phyloP scores from a whole-genome alignment of 2,797 vertebrate species.

The Hyperoplus lanceolatus region DNA sequence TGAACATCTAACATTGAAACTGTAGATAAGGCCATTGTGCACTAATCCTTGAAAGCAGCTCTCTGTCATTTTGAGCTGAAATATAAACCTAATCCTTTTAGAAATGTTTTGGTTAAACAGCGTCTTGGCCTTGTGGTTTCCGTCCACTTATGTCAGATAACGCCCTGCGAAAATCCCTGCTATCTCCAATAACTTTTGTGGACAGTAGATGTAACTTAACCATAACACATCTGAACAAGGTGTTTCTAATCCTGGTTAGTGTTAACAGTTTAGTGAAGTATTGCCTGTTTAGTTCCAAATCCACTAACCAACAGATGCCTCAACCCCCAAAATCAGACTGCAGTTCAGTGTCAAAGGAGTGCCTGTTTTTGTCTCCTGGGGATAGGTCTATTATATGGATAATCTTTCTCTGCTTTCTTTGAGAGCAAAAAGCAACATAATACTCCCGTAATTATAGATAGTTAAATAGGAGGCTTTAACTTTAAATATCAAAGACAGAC shows the following conservation, averaged over 20 bases:
- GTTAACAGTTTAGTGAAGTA: slow-evolving; percentile 19
- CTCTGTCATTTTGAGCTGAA: slow-evolving; percentile 5
- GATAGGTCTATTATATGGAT: slow-evolving; percentile 15
- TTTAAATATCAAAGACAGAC: slow-evolving; percentile 29
- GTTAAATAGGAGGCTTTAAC: slow-evolving; percentile 2
- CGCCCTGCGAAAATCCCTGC: neutral
- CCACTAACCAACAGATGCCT: slow-evolving; percentile 21
- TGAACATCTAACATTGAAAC: neutral
- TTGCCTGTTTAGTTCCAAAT: slow-evolving; percentile 27
- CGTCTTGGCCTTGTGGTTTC: neutral
- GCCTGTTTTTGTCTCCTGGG: slow-evolving; percentile 13
- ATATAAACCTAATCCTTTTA: neutral
- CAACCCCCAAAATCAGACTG: slow-evolving; percentile 17
- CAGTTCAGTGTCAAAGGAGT: slow-evolving; percentile 10
- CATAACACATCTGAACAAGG: slow-evolving; percentile 11
- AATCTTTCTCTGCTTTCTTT: slow-evolving; percentile 27
- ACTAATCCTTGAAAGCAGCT: neutral
- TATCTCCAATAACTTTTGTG: slow-evolving; percentile 1
- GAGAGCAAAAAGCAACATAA: neutral
- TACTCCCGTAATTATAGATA: too few species aligned
- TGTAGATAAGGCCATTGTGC: neutral
- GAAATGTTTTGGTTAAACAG: neutral
- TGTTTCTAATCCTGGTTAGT: slow-evolving; percentile 33
- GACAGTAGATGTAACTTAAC: slow-evolving; percentile 3
- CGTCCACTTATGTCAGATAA: neutral